Evolutionary conservation across 2,113 vertebrate species (phyloP), one percentile per base, ranked within the genome.

Genomic region (Ammospiza caudacuta): DNA sequence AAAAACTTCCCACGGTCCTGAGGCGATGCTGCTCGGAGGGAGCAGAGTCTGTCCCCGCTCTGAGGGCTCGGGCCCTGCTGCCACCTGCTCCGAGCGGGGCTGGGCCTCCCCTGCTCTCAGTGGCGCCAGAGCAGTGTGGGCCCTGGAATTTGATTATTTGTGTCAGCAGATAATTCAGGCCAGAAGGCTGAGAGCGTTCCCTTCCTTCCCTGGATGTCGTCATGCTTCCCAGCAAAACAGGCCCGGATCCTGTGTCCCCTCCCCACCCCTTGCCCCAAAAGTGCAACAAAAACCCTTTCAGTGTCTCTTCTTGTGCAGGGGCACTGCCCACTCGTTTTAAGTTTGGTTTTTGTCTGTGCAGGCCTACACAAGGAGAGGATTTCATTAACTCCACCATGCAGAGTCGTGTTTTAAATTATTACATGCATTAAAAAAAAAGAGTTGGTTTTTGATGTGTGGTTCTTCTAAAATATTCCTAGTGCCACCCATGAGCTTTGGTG

Each of bases 151-250:
- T 92, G 94, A 97, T 98, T 98, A 97, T 97, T 98, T 98, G 97
- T 98, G 95, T 98, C 98, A 98, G 97, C 98, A 97, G 98, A 98
- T 98, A 97, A 98, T 97, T 97, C 91, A 97, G 97, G 96, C 97
- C 97, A 97, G 97, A 96, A 98, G 97, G 88, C 92, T 92, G 93
- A 96, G 94, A 96, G 57, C 5, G 85, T 96, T 97, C 92, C 96
- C 97, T 95, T 97, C 97, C 59, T 82, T 97, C 95, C 84, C 95
- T 63, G 78, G 27, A 87, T 95, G 95, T 92, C 83, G 78, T 97
- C 96, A 96, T 88, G 93, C 96, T 97, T 97, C 96, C 95, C 97
- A 97, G 95, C 94, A 82, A 87, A 76, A 66, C 84, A 84, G 58
- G 27, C 91, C 68, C 0, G 0, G 51, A 21, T 54, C 69, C 80